Evolutionary conservation across 1,140 invertebrate genomes (phyloP).

Genomic region (Drosophila jambulina): DNA sequence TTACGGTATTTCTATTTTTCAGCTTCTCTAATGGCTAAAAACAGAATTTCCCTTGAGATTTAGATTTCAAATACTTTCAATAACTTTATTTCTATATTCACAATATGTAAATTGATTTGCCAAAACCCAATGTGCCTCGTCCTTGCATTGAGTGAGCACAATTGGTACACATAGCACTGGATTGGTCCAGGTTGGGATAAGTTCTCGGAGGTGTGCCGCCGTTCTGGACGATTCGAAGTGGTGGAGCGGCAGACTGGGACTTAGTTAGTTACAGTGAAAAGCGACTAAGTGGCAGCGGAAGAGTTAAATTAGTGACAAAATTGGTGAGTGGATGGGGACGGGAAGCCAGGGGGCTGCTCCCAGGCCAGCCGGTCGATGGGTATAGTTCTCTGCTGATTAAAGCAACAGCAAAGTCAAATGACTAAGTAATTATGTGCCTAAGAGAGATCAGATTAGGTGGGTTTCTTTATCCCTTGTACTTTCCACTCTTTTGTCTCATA

Average conservation of each 20-base stretch:
- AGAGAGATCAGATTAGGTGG: not conserved
- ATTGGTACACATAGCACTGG: constrained; percentile 39
- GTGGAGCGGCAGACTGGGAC: constrained; percentile 36
- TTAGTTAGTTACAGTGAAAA: constrained; percentile 63
- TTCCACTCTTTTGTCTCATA: too few species aligned
- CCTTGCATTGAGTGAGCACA: constrained; percentile 33
- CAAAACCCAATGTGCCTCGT: not conserved
- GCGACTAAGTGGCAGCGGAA: constrained; percentile 64
- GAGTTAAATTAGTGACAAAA: constrained; percentile 64
- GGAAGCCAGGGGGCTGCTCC: not conserved
- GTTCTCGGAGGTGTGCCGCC: constrained; percentile 35
- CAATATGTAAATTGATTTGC: not conserved
- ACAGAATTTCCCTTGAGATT: not conserved
- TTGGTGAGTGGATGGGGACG: constrained; percentile 36
- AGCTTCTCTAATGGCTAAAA: not conserved
- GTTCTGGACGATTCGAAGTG: constrained; percentile 5
- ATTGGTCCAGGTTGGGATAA: constrained; percentile 40
- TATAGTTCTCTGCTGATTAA: constrained; percentile 35
- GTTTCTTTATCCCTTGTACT: not conserved
- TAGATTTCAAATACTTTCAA: not conserved
- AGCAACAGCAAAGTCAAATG: not conserved
- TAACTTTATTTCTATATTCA: not conserved
- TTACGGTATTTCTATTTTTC: not conserved
- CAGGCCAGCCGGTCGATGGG: not conserved
- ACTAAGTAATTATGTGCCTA: constrained; percentile 2